Conservation (phyloP, 2,113 vertebrate species). For the Pongo abelii region DNA sequence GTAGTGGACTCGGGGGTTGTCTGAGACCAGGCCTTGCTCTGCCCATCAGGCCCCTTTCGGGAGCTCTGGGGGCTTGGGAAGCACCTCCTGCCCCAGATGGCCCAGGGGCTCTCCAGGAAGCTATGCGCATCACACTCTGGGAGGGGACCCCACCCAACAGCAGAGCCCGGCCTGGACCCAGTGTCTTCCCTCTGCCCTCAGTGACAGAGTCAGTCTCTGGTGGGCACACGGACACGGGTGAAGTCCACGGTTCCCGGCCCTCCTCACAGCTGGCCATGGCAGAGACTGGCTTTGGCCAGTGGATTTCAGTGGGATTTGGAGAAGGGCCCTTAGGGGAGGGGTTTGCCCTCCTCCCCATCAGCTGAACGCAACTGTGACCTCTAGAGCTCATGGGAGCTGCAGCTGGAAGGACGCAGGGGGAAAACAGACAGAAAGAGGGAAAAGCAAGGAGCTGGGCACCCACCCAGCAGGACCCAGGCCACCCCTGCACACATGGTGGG, state of each 20-base stretch:
- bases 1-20: not conserved
- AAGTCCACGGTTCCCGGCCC: not conserved
- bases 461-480: too few species aligned
- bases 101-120: not conserved
- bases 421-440: not conserved
- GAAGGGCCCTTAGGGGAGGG: not conserved
- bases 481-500: too few species aligned
- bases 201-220: not conserved
- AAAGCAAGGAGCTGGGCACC: not conserved
- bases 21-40: not conserved
- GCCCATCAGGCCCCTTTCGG: not conserved
- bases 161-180: not conserved
- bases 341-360: not conserved
- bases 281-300: too few species aligned
- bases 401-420: rapidly evolving
- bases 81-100: not conserved
- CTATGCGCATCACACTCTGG: rapidly evolving
- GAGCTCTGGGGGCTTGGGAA: not conserved
- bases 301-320: not conserved
- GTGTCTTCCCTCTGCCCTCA: not conserved
- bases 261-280: not conserved
- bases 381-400: not conserved
- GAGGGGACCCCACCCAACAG: not conserved
- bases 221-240: rapidly evolving
- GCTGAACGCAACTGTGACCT: not conserved